A percentile compares a stretch with the other conserved stretches of the same genome.
Evolutionary conservation across 2,113 vertebrate species (phyloP).

Genomic region (Budorcas taxicolor): DNA sequence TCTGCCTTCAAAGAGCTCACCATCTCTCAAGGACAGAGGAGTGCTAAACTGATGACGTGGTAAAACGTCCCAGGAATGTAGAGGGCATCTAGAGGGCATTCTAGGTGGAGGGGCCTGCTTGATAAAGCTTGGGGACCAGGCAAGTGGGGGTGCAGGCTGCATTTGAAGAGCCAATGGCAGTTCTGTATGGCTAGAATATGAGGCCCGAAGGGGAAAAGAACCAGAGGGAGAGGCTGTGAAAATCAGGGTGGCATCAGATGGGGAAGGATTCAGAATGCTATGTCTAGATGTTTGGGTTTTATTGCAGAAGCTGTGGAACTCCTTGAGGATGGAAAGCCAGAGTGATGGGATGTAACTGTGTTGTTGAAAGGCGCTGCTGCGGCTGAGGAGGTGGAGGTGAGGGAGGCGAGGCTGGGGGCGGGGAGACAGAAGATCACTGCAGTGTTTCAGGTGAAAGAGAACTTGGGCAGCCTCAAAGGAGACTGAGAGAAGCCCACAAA

Average conservation of each 20-base stretch:
- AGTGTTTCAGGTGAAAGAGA: not conserved
- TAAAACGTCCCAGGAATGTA: not conserved
- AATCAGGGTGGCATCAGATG: not conserved
- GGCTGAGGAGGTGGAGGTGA: not conserved
- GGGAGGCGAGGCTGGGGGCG: not conserved
- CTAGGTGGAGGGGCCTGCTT: not conserved
- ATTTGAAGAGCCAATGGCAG: not conserved
- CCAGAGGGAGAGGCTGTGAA: not conserved
- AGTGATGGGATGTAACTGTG: not conserved
- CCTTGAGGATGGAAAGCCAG: not conserved
- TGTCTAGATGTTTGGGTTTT: not conserved
- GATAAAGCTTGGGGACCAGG: not conserved
- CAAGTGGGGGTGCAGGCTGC: not conserved
- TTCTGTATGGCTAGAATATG: not conserved
- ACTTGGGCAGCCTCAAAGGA: not conserved
- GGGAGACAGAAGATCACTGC: not conserved
- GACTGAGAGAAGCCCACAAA: not conserved
- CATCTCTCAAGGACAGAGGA: not conserved
- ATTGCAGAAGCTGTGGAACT: not conserved
- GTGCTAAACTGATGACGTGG: not conserved
- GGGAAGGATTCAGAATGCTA: not conserved
- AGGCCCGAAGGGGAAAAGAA: fast-evolving
- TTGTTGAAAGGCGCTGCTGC: not conserved
- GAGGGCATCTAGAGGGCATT: not conserved
- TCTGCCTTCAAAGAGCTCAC: not conserved